phyloP scores from a whole-genome alignment of 1,140 invertebrate species.

The Helicoverpa zea region DNA sequence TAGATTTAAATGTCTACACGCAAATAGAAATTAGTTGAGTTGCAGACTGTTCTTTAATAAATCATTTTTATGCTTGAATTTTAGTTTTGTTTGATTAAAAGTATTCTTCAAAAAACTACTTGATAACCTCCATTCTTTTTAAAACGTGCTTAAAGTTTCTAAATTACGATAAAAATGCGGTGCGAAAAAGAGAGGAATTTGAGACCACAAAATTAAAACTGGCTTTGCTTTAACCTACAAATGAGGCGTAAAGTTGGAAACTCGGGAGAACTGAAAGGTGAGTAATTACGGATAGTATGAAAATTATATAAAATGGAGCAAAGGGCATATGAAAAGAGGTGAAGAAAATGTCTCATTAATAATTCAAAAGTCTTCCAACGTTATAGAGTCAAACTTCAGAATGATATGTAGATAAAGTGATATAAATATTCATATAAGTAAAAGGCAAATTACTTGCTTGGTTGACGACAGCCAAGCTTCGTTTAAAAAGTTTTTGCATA shows the following conservation, averaged over 20 bases:
- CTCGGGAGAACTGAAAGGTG: background rate
- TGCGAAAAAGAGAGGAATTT: too few relatives aligned
- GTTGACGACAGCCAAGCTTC: background rate
- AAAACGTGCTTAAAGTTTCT: background rate
- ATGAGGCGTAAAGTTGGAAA: background rate
- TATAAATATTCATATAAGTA: conserved; percentile 28
- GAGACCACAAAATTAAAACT: background rate
- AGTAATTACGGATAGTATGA: background rate
- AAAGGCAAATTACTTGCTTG: conserved; percentile 23
- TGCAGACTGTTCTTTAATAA: background rate
- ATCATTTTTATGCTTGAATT: background rate
- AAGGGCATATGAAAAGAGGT: conserved; percentile 2
- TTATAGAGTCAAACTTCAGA: background rate
- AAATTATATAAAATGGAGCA: background rate
- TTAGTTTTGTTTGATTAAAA: background rate
- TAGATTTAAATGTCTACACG: background rate
- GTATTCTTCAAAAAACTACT: background rate
- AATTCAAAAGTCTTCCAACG: background rate
- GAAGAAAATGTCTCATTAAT: conserved; percentile 17
- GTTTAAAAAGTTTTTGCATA: conserved; percentile 17
- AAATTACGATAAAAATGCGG: background rate
- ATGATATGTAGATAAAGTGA: conserved; percentile 3
- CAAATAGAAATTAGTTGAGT: background rate
- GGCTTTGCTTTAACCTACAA: background rate
- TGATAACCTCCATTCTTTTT: background rate